These are phyloP conservation scores for Ophraella communa DNA, from an alignment of 2,888 invertebrate species.

Conservation along the genomic window DNA sequence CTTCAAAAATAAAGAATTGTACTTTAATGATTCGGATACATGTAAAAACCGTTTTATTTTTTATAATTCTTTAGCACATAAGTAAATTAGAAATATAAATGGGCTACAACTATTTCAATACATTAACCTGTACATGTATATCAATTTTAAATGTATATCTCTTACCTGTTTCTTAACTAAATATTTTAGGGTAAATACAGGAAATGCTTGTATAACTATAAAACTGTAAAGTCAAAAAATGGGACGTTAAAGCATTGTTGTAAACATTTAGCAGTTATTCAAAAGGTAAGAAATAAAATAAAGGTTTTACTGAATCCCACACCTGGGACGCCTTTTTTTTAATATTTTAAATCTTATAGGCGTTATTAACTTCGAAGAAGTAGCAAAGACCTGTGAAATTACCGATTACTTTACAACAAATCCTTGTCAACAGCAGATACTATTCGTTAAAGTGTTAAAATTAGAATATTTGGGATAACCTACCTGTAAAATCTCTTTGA, in stretches of 20 bases:
- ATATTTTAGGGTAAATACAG: too few species aligned
- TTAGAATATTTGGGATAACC: background rate
- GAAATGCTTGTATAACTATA: background rate
- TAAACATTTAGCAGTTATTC: background rate
- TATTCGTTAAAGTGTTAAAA: background rate
- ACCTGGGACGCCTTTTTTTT: background rate
- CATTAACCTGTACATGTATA: too few species aligned
- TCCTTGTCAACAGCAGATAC: background rate
- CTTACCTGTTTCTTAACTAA: too few species aligned
- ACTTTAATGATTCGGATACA: too few species aligned
- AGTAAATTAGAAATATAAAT: too few species aligned
- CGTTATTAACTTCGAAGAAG: background rate
- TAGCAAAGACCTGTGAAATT: background rate
- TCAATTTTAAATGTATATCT: too few species aligned
- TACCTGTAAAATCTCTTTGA: slow-evolving; percentile 9
- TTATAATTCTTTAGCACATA: too few species aligned
- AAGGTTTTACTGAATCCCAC: background rate
- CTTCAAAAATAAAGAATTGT: too few species aligned
- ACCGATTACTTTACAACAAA: background rate
- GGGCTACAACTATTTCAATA: too few species aligned
- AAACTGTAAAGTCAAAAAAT: background rate
- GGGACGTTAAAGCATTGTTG: background rate
- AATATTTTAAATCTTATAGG: background rate
- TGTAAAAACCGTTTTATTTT: too few species aligned
- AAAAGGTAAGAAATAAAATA: background rate